phyloP scores from a whole-genome alignment of 2,113 vertebrate genomes.

The Burhinus oedicnemus region DNA sequence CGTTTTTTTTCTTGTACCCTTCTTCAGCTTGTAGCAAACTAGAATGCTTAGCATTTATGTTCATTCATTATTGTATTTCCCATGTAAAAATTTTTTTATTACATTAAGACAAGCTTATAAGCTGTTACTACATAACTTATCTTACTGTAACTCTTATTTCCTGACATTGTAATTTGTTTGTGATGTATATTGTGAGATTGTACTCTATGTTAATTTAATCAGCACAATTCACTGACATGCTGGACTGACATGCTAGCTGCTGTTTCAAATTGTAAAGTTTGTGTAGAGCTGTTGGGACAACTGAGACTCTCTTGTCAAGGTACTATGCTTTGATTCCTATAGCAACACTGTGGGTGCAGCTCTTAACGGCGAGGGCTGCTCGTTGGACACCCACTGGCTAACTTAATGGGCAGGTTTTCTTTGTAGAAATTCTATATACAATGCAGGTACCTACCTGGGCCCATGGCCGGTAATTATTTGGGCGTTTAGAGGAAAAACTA shows the following conservation, averaged over 20 bases:
- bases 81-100: slow-evolving; percentile 86
- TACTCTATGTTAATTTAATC: slow-evolving; percentile 99
- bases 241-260: slow-evolving; percentile 99
- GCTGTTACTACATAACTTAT: slow-evolving; percentile 92
- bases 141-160: slow-evolving; percentile 94
- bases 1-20: slow-evolving; percentile 68
- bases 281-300: slow-evolving; percentile 85
- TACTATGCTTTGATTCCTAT: slow-evolving; percentile 92
- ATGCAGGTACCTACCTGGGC: slow-evolving; percentile 93
- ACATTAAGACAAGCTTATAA: slow-evolving; percentile 87
- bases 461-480: slow-evolving; percentile 91
- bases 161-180: slow-evolving; percentile 90
- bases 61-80: slow-evolving; percentile 86
- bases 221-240: slow-evolving; percentile 99
- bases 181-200: slow-evolving; percentile 98
- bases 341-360: slow-evolving; percentile 89
- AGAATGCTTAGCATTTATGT: slow-evolving; percentile 85
- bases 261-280: slow-evolving; percentile 86
- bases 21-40: slow-evolving; percentile 83
- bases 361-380: slow-evolving; percentile 80
- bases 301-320: slow-evolving; percentile 85
- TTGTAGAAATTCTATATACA: slow-evolving; percentile 87
- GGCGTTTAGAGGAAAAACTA: slow-evolving; percentile 91
- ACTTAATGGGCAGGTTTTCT: slow-evolving; percentile 83
- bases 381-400: slow-evolving; percentile 82